phyloP scores from a whole-genome alignment of 1,140 invertebrate genomes.

The Daktulosphaira vitifoliae region DNA sequence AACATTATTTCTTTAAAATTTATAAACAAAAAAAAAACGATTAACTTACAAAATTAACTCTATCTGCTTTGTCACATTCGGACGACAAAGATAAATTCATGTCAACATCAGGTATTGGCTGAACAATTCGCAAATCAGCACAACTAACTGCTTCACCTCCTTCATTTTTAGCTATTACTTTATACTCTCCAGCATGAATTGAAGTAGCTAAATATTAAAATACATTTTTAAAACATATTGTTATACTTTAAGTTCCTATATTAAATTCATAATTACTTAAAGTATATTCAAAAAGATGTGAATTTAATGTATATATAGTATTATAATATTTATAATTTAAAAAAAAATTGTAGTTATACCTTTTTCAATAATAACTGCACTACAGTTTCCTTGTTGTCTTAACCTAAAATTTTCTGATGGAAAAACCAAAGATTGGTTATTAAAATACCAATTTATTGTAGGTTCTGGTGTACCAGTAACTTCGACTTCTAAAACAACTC shows the following conservation, averaged over 20 bases:
- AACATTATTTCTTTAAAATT: no score
- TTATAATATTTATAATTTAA: neutral
- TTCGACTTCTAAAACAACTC: slow-evolving; percentile 67
- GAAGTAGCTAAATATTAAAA: slow-evolving; percentile 46
- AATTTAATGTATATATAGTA: neutral
- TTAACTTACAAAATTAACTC: slow-evolving; percentile 18
- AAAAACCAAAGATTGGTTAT: slow-evolving; percentile 52
- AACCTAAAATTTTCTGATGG: slow-evolving; percentile 36
- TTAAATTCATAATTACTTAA: neutral
- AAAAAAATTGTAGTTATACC: no score
- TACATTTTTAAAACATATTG: neutral
- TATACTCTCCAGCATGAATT: slow-evolving; percentile 60
- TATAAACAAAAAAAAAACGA: no score
- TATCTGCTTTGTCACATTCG: neutral
- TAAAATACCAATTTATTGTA: slow-evolving; percentile 63
- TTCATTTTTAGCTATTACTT: slow-evolving; percentile 60
- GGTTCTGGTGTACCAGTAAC: slow-evolving; percentile 66
- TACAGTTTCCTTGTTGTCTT: slow-evolving; percentile 54
- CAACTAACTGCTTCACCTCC: slow-evolving; percentile 68
- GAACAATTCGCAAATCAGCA: slow-evolving; percentile 64
- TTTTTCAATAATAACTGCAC: slow-evolving; percentile 58
- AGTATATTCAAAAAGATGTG: neutral
- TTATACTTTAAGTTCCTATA: neutral
- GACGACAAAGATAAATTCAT: neutral
- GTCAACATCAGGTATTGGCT: slow-evolving; percentile 49